Conservation (phyloP, 2,888 invertebrate genomes). For the Calameuta filiformis region DNA sequence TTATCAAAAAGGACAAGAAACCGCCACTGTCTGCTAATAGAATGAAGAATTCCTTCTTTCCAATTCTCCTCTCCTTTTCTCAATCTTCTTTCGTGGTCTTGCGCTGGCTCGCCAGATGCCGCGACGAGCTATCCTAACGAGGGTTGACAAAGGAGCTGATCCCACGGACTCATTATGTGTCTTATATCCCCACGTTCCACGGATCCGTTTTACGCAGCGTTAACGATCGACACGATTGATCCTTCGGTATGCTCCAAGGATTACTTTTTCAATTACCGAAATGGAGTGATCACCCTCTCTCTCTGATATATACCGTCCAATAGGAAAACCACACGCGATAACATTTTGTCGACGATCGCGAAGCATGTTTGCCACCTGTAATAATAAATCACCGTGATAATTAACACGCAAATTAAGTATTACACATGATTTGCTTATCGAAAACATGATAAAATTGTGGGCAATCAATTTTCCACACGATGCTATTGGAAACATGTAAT, state of each 20-base stretch:
- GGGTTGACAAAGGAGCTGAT: constrained; percentile 26
- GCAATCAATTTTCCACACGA: too few species aligned
- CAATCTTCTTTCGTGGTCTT: background rate
- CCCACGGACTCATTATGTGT: background rate
- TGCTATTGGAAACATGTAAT: background rate
- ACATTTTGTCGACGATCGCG: background rate
- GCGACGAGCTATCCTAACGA: constrained; percentile 33
- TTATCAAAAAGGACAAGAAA: constrained; percentile 25
- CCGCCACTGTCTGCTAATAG: constrained; percentile 31
- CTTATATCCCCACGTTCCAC: background rate
- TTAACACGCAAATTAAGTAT: constrained; percentile 62
- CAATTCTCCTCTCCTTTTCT: constrained; percentile 31
- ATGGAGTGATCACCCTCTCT: background rate
- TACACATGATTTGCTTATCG: constrained; percentile 48
- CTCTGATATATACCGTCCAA: background rate
- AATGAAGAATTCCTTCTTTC: constrained; percentile 16
- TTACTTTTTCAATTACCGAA: too few species aligned
- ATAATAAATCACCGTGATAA: constrained; percentile 36
- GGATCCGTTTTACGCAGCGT: background rate
- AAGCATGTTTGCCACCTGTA: constrained; percentile 18
- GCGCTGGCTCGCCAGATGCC: constrained; percentile 19
- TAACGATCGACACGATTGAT: background rate
- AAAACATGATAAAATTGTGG: constrained; percentile 17
- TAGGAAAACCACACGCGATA: background rate
- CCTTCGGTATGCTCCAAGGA: too few species aligned